Evolutionary conservation across 1,140 invertebrate species (phyloP).

Genomic region (Aphis gossypii): DNA sequence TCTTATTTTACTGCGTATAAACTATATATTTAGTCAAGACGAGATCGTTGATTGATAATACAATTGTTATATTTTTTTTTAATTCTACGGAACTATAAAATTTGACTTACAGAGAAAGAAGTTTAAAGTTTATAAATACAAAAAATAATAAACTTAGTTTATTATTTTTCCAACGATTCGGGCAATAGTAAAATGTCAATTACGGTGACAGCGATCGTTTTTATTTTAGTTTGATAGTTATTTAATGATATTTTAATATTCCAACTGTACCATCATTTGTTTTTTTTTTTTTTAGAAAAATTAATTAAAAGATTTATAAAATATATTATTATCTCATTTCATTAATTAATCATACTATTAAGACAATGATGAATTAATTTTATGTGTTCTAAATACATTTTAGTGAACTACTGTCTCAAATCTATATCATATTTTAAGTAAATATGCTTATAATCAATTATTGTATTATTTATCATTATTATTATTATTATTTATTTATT

Average conservation of each 20-base stretch:
- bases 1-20: background rate
- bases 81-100: background rate
- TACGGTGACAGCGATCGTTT: background rate
- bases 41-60: background rate
- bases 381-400: background rate
- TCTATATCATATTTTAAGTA: background rate
- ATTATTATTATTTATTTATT: too few relatives aligned
- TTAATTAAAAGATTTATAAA: background rate
- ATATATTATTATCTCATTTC: background rate
- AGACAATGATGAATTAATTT: background rate
- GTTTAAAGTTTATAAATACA: background rate
- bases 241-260: conserved; percentile 1
- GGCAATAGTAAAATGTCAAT: background rate
- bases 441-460: too few relatives aligned
- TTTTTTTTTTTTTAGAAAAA: background rate
- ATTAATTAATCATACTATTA: background rate
- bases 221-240: background rate
- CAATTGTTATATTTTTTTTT: background rate
- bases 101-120: background rate
- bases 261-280: background rate
- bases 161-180: background rate
- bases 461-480: too few relatives aligned
- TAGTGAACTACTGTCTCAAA: background rate
- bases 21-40: background rate
- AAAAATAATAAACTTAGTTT: background rate